Evolutionary conservation across 37 sponge, comb jelly and placozoan genomes (phyloP).

Genomic region (Amphimedon queenslandica): DNA sequence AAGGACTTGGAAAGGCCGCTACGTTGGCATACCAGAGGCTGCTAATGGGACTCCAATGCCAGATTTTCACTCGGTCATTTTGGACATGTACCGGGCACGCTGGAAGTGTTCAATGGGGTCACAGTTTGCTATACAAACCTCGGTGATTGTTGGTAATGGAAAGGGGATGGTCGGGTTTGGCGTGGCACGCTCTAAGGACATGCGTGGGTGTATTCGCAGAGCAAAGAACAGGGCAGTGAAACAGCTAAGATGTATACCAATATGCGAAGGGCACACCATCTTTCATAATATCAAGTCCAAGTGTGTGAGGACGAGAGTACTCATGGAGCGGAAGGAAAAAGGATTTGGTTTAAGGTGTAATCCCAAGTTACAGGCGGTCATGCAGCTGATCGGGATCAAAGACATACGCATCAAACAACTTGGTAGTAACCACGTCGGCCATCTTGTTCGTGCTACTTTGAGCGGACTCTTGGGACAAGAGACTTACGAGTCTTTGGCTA

Average conservation of each 20-base stretch:
- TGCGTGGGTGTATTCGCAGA: constrained; percentile 53
- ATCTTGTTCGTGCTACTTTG: constrained; percentile 76
- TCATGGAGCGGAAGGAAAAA: constrained; percentile 63
- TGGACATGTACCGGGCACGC: constrained; percentile 75
- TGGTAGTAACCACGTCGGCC: constrained; percentile 76
- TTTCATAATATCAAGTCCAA: constrained; percentile 74
- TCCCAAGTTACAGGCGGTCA: constrained; percentile 58
- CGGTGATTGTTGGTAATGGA: constrained; percentile 84
- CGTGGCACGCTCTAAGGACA: constrained; percentile 48
- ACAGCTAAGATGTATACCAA: constrained; percentile 53
- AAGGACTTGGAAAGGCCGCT: constrained; percentile 49
- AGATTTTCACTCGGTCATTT: constrained; percentile 56
- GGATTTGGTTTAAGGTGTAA: constrained; percentile 78
- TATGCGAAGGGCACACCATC: constrained; percentile 79
- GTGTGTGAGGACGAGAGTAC: constrained; percentile 44
- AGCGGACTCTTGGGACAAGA: constrained; percentile 68
- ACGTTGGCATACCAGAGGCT: constrained; percentile 78
- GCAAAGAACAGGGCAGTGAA: constrained; percentile 82
- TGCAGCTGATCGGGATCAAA: constrained; percentile 70
- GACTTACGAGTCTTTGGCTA: constrained; percentile 72
- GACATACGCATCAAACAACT: constrained; percentile 73
- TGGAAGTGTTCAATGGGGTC: constrained; percentile 70
- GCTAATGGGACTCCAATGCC: constrained; percentile 68
- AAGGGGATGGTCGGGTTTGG: constrained; percentile 80
- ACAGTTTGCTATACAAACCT: constrained; percentile 50